Percentiles rank a stretch among this genome's conserved stretches.
Conservation (phyloP, 2,888 invertebrate species). For the Malachius bipustulatus region DNA sequence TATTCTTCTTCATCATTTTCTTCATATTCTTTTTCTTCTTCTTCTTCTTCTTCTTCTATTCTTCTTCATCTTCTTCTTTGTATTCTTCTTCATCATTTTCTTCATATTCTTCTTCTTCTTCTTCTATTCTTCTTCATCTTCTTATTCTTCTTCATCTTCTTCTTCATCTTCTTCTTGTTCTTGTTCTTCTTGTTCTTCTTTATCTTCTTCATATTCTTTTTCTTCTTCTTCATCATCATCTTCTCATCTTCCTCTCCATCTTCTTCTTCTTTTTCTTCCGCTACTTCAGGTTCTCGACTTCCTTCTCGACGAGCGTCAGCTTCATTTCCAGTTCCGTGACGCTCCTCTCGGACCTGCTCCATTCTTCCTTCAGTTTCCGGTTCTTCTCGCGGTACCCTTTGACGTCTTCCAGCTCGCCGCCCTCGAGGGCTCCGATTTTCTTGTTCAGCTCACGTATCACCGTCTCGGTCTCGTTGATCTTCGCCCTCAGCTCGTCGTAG, state of each 20-base stretch:
- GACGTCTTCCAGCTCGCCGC: slow-evolving; percentile 31
- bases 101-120: too few species aligned
- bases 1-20: too few species aligned
- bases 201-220: too few species aligned
- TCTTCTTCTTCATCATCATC: too few species aligned
- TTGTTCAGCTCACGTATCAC: slow-evolving; percentile 41
- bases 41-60: too few species aligned
- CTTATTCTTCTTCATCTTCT: too few species aligned
- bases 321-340: slow-evolving; percentile 36
- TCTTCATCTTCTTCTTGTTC: too few species aligned
- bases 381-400: slow-evolving; percentile 31
- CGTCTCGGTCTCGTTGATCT: slow-evolving; percentile 39
- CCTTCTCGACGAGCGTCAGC: slow-evolving; percentile 36
- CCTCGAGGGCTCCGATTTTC: slow-evolving; percentile 26
- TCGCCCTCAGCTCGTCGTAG: slow-evolving; percentile 33
- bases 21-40: too few species aligned
- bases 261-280: slow-evolving; percentile 32
- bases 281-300: slow-evolving; percentile 28
- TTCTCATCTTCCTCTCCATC: slow-evolving; percentile 20
- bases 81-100: too few species aligned
- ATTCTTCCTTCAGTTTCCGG: slow-evolving; percentile 35
- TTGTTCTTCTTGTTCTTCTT: too few species aligned
- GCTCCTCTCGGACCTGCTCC: slow-evolving; percentile 35
- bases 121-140: too few species aligned
- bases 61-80: too few species aligned